These are phyloP conservation scores for Columba livia DNA, from an alignment of 2,113 vertebrate species.

Conservation along the genomic window DNA sequence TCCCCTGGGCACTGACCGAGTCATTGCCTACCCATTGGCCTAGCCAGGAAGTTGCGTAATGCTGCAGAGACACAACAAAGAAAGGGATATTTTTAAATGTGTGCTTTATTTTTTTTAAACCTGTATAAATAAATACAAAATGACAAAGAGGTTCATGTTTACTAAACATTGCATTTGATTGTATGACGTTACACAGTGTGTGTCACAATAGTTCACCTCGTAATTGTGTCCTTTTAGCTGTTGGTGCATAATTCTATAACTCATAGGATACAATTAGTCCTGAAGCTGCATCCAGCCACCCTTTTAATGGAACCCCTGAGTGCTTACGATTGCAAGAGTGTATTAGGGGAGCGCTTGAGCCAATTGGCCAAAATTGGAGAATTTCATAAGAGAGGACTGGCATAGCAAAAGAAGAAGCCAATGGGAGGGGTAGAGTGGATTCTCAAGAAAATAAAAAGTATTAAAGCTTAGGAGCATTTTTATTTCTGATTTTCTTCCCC, in stretches of 20 bases:
- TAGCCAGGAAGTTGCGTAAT: neutral
- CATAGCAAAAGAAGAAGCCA: constrained; percentile 8
- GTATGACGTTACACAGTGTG: constrained; percentile 74
- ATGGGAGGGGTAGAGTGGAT: neutral
- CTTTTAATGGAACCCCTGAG: constrained; percentile 72
- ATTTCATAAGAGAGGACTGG: constrained; percentile 32
- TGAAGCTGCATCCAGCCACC: constrained; percentile 67
- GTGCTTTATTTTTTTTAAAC: constrained; percentile 76
- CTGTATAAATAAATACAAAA: constrained; percentile 78
- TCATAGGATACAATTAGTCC: constrained; percentile 63
- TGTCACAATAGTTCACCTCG: constrained; percentile 70
- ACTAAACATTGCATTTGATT: constrained; percentile 75
- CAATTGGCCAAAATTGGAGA: constrained; percentile 42
- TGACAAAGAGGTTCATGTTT: constrained; percentile 74
- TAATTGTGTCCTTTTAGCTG: constrained; percentile 69
- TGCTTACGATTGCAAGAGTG: constrained; percentile 68
- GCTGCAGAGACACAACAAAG: constrained; percentile 8
- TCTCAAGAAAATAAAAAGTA: neutral
- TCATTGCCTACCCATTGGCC: neutral
- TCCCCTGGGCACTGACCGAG: neutral
- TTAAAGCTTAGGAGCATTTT: constrained; percentile 31
- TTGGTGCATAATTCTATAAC: constrained; percentile 69
- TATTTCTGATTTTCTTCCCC: constrained; percentile 5
- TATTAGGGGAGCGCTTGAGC: constrained; percentile 61
- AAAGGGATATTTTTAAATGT: constrained; percentile 60